Evolutionary conservation across 2,113 vertebrate species (phyloP), one percentile per base, ranked within the genome.

Genomic region (Rhinopomastus cyanomelas): DNA sequence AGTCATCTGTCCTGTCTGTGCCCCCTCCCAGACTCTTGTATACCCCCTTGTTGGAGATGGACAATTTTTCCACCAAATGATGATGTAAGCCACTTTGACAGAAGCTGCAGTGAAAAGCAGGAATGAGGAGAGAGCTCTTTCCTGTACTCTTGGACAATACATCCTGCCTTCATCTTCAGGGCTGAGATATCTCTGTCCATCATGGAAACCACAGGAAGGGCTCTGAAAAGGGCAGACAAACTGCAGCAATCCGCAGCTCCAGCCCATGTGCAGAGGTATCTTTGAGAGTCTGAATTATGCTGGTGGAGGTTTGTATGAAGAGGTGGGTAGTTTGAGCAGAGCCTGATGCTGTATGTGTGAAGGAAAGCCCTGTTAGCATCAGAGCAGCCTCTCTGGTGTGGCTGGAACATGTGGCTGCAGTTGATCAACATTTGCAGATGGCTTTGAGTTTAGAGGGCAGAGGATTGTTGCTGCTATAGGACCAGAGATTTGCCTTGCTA

Each of bases 171-270:
- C 53, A 52, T 23, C 18, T 84, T 46, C 74, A 72, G 69, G 34
- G 11, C 52, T 78, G 42, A 86, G 30, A 16, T 37, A 57, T 6
- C 27, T 66, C 44, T 81, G 46, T 42, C 22, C 20, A 5, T 16
- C 48, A n/a, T 0, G 1, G 23, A 67, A 66, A 66, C 3, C 30
- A 22, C n/a, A 49, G 30, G 21, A 78, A 84, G 42, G 10, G 21
- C 37, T 67, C 75, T 66, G 30, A 79, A 67, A 42, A 51, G 25
- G 60, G 30, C 39, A 42, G 39, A 42, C 39, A 42, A 42, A 11
- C 5, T 46, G 55, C 74, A 59, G 36, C 0, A 6, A 21, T 7
- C 8, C 0, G 0, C 29, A 75, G 29, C 46, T 25, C 7, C 25
- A 64, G 34, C 8, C 16, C 12, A 29, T 0, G 2, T 15, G 52